Evolutionary conservation across 2,113 vertebrate genomes (phyloP), one percentile per base, ranked within the genome.

Genomic region (Herpailurus yagouaroundi): DNA sequence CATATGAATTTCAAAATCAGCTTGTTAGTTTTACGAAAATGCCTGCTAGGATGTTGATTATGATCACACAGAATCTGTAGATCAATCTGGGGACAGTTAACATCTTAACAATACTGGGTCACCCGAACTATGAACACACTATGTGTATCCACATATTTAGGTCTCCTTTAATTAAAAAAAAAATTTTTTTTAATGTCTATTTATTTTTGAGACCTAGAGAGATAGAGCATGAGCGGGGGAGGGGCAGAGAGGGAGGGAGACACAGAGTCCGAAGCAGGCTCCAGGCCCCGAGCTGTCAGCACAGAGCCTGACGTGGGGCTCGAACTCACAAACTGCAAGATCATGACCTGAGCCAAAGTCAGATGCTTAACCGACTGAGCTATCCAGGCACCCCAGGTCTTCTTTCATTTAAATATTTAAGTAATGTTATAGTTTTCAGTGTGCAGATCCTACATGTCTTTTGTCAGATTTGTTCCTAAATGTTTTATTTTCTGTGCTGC

Each of bases 1-100:
- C 33, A 25, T 73, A n/a, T 60, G 31, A 38, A 84, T 77, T 94
- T 96, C 48, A 81, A 87, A 96, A 27, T 90, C 71, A 73, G 16
- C 41, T 86, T 90, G 60, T 85, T 84, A 89, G 50, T 63, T 97
- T 79, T n/a, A 50, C 10, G 64, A 36, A 91, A 36, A 80, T 60
- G 31, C 7, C 45, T 89, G 7, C 48, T 73, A 23, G 31, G 81
- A 60, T 90, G 71, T 82, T 92, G 83, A 63, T 4, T 21, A 38
- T 45, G 45, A 33, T 41, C 84, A 15, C 27, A 21, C 57, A 97
- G 79, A 91, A 36, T 38, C 73, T 74, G 11, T 52, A 33, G 31
- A 41, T 74, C 23, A 85, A 0, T 83, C 74, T 89, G 48, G 73
- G 68, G 74, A 66, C n/a, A 79, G 38, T 60, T 45, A 33, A 25